Evolutionary conservation across 2,888 invertebrate species (phyloP).

Genomic region (Danaus chrysippus): DNA sequence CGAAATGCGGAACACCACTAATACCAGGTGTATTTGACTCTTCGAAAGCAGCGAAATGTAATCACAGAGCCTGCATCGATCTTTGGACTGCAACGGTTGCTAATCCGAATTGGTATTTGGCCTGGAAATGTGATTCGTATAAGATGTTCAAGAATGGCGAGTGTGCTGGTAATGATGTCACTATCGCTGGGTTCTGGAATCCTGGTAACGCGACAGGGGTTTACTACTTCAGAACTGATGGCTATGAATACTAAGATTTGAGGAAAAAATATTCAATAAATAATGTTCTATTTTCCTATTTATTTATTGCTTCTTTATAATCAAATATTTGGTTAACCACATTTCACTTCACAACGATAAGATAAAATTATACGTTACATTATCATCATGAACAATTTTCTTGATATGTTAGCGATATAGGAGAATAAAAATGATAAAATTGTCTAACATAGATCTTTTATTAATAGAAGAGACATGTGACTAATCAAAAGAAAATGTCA

Average conservation of each 20-base stretch:
- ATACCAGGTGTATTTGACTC: constrained; percentile 61
- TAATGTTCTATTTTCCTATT: neutral
- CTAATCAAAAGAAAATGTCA: too few relatives aligned
- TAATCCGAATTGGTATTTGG: constrained; percentile 52
- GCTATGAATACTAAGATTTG: constrained; percentile 37
- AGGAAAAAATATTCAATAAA: neutral
- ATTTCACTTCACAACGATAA: too few relatives aligned
- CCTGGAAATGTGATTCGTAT: constrained; percentile 59
- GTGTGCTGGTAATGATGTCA: constrained; percentile 48
- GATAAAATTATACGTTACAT: too few relatives aligned
- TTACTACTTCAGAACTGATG: constrained; percentile 61
- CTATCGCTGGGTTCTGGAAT: constrained; percentile 63
- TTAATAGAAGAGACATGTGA: too few relatives aligned
- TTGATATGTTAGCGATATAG: too few relatives aligned
- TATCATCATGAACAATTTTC: too few relatives aligned
- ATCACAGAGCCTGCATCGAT: constrained; percentile 60
- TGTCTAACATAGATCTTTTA: too few relatives aligned
- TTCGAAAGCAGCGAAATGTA: constrained; percentile 62
- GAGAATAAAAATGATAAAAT: too few relatives aligned
- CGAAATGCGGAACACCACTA: constrained; percentile 67
- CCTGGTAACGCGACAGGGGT: constrained; percentile 62
- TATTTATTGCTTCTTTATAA: neutral
- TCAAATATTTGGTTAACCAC: too few relatives aligned
- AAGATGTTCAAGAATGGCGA: constrained; percentile 50
- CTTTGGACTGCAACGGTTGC: constrained; percentile 59